A percentile compares a stretch with the other conserved stretches of the same genome.
Conservation (phyloP, 2,888 invertebrate species). For the Melanostoma mellinum region DNA sequence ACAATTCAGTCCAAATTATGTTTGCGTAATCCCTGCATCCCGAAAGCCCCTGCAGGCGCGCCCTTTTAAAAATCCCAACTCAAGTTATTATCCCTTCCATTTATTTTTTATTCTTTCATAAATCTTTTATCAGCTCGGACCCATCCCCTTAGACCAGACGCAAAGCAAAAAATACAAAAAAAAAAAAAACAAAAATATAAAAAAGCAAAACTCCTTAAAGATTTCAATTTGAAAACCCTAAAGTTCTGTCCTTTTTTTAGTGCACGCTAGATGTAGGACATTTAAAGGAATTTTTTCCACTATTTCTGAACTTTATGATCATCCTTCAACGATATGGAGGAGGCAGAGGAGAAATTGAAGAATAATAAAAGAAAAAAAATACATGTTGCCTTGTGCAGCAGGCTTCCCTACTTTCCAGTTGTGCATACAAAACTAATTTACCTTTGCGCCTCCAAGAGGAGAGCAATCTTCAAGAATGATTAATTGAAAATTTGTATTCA, state of each 20-base stretch:
- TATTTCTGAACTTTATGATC: slow-evolving; percentile 48
- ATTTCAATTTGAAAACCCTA: slow-evolving; percentile 69
- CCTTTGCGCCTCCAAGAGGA: slow-evolving; percentile 36
- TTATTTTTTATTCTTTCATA: slow-evolving; percentile 71
- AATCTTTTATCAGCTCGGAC: slow-evolving; percentile 72
- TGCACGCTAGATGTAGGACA: slow-evolving; percentile 49
- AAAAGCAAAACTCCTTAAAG: slow-evolving; percentile 42
- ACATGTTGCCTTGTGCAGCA: slow-evolving; percentile 21
- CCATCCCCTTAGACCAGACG: slow-evolving; percentile 27
- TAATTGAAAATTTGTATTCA: slow-evolving; percentile 73
- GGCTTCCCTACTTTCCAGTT: slow-evolving; percentile 32
- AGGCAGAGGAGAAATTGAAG: no score
- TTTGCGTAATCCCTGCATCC: slow-evolving; percentile 62
- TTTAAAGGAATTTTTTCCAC: slow-evolving; percentile 44
- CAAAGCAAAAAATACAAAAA: neutral
- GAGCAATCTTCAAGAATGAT: slow-evolving; percentile 53
- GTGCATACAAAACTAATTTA: slow-evolving; percentile 70
- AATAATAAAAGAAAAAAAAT: neutral
- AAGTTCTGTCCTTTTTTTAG: slow-evolving; percentile 60
- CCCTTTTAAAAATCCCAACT: slow-evolving; percentile 55
- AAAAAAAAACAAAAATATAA: neutral
- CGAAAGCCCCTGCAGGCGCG: slow-evolving; percentile 5
- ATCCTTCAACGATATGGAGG: slow-evolving; percentile 3
- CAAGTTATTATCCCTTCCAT: slow-evolving; percentile 72
- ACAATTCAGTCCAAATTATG: slow-evolving; percentile 70